A percentile compares a stretch with the other conserved stretches of the same genome.
Conservation (phyloP, 2,797 vertebrate genomes). For the Gallinago solitaria region DNA sequence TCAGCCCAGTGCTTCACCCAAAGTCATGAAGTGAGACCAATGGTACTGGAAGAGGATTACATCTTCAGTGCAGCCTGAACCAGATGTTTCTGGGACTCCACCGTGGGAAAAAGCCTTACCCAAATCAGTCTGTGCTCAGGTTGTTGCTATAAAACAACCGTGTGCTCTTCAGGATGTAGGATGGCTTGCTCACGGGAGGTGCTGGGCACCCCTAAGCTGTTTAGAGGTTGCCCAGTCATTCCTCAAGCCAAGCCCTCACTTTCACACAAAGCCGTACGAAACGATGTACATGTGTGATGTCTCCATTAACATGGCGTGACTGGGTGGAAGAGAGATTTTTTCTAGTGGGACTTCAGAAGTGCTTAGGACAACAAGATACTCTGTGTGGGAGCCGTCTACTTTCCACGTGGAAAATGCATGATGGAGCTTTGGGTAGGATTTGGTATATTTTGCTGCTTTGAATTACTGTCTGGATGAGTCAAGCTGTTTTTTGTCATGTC, state of each 20-base stretch:
- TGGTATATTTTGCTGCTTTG: conserved; percentile 56
- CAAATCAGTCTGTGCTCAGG: background rate
- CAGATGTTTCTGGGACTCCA: background rate
- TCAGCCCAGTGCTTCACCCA: background rate
- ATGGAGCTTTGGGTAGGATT: conserved; percentile 41
- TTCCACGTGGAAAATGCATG: conserved; percentile 51
- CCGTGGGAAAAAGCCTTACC: background rate
- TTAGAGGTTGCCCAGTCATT: background rate
- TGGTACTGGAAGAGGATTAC: background rate
- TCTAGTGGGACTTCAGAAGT: conserved; percentile 24
- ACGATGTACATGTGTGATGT: background rate
- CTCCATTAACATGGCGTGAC: background rate
- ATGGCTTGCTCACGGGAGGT: background rate
- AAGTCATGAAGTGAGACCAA: background rate
- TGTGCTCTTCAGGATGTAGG: background rate
- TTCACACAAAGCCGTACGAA: background rate
- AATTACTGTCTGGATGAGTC: conserved; percentile 62
- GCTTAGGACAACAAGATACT: conserved; percentile 42
- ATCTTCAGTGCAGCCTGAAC: background rate
- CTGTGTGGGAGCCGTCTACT: conserved; percentile 27
- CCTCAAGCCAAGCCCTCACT: background rate
- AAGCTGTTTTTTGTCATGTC: conserved; percentile 38
- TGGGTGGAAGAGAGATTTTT: background rate
- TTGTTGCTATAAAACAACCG: background rate
- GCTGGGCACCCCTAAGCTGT: background rate